A percentile compares a stretch with the other conserved stretches of the same genome.
Evolutionary conservation across 2,888 invertebrate genomes (phyloP).

Genomic region (Cantharis rufa): DNA sequence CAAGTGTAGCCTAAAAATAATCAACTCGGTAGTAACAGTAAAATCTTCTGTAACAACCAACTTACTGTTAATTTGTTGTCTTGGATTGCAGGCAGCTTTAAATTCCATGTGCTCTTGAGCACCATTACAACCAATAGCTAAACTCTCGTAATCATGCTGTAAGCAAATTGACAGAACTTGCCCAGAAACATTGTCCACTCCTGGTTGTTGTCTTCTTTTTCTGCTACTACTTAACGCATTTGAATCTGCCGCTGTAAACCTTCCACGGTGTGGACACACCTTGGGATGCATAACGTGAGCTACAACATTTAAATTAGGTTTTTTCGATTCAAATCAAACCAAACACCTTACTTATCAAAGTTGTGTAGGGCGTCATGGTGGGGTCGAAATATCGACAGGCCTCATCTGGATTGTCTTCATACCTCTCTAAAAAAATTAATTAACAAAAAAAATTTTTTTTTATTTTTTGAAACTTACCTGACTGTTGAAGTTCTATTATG

Average conservation of each 20-base stretch:
- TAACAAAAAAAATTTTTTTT: too few species aligned
- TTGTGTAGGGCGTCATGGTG: conserved; percentile 61
- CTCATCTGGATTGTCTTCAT: conserved; percentile 66
- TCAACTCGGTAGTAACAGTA: not conserved
- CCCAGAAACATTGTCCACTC: conserved; percentile 12
- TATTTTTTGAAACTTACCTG: conserved; percentile 53
- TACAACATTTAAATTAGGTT: conserved; percentile 44
- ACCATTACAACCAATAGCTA: conserved; percentile 64
- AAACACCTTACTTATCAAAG: conserved; percentile 67
- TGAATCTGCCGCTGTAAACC: conserved; percentile 62
- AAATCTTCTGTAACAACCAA: not conserved
- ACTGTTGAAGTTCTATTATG: conserved; percentile 75
- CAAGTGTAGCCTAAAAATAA: conserved; percentile 67
- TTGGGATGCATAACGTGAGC: conserved; percentile 66
- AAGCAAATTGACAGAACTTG: conserved; percentile 54
- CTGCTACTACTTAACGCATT: conserved; percentile 48
- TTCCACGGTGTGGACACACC: conserved; percentile 71
- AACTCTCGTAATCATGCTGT: conserved; percentile 60
- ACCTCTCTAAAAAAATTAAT: conserved; percentile 42
- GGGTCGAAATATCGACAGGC: conserved; percentile 65
- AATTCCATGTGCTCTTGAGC: conserved; percentile 65
- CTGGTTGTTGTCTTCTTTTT: conserved; percentile 58
- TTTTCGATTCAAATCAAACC: not conserved
- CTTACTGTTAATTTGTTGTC: conserved; percentile 57
- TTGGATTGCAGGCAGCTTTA: conserved; percentile 58